phyloP scores from a whole-genome alignment of 2,113 vertebrate species.

The Microcebus jonahi region DNA sequence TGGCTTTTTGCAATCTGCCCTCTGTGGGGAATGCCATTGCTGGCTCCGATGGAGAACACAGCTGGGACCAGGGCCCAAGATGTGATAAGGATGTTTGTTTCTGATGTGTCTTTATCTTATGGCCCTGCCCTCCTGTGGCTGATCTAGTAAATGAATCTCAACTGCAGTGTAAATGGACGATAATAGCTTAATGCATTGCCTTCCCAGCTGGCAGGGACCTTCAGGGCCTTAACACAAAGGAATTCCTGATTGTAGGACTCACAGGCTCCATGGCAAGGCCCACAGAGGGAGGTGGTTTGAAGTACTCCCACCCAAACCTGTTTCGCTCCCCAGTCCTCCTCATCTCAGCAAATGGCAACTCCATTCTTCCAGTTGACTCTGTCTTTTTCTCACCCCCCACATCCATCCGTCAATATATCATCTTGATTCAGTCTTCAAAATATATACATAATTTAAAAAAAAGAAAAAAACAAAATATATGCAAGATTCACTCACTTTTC shows the following conservation, averaged over 20 bases:
- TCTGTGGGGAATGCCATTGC: constrained; percentile 28
- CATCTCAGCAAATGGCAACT: constrained; percentile 16
- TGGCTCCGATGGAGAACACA: neutral
- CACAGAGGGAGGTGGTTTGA: neutral
- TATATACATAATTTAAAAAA: neutral
- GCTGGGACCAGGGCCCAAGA: constrained; percentile 3
- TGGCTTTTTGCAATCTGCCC: constrained; percentile 19
- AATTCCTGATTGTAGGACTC: neutral
- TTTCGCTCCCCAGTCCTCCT: neutral
- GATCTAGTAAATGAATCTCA: constrained; percentile 54
- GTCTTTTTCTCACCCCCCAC: neutral
- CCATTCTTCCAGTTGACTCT: neutral
- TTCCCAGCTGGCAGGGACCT: constrained; percentile 25
- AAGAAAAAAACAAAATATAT: no score
- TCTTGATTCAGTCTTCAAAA: constrained; percentile 24
- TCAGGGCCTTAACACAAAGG: constrained; percentile 27
- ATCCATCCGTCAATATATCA: neutral
- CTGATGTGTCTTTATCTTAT: constrained; percentile 46
- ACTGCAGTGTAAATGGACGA: constrained; percentile 13
- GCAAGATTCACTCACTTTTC: constrained; percentile 17
- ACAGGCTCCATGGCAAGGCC: neutral
- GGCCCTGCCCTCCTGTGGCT: constrained; percentile 35
- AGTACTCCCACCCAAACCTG: neutral
- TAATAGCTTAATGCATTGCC: constrained; percentile 27
- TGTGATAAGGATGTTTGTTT: constrained; percentile 46